Evolutionary conservation across 35 echinoderm and acorn worm species (phyloP), one percentile per base, ranked within the genome.

Genomic region (Strongylocentrotus purpuratus): DNA sequence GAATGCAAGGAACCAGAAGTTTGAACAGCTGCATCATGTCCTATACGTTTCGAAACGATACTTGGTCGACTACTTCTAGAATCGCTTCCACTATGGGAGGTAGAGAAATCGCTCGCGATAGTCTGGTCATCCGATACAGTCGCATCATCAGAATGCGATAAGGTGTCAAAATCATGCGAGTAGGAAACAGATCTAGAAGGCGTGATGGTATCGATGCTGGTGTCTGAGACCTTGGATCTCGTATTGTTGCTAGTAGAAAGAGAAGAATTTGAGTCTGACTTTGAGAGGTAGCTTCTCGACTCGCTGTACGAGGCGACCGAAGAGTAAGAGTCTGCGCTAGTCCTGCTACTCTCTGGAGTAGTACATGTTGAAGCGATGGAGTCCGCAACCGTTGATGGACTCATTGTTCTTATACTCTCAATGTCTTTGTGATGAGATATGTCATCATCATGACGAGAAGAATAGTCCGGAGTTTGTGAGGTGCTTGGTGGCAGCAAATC

Each of bases 101-200:
- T 58, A 20, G 91, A 93, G 31, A 93, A 93, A 58, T 93, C 91
- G n/a, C 91, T 93, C 5, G 91, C 22, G 14, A 93, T 93, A 2
- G 91, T 93, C 12, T 58, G 17, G 20, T 93, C 91, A 47, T 93
- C 91, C 0, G 91, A 28, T 31, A n/a, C 12, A 48, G 91, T 93
- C 3, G 9, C 32, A 32, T 93, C 87, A 4, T 46, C 45, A 33
- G 87, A 35, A 89, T 89, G 46, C 5, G 91, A 93, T 20, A 58
- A 25, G 91, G 46, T 50, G 31, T 93, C 91, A 93, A 93, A 93
- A 15, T 93, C 91, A 33, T 93, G 33, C n/a, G 91, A 50, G 91
- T 93, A 93, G 12, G 45, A 33, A 58, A 13, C 47, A 89, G 87
- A 89, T 31, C 20, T 89, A 9, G 87, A 3, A 45, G 87, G 33